phyloP scores from a whole-genome alignment of 2,113 vertebrate species.

The Centropristis striata region DNA sequence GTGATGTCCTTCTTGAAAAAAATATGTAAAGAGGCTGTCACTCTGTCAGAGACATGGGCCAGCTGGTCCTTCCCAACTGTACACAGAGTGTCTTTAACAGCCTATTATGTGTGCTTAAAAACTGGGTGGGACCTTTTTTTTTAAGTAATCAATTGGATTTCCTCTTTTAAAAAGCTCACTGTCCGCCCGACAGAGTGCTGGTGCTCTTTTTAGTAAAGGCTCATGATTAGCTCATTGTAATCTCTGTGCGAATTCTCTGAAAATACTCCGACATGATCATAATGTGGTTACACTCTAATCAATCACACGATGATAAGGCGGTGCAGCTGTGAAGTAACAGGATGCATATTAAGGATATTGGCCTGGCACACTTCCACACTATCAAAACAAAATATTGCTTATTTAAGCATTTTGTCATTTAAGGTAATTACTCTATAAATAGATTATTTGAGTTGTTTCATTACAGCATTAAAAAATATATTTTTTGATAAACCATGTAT shows the following conservation, averaged over 20 bases:
- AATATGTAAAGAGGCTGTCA: background rate
- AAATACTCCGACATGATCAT: background rate
- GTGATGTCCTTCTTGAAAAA: constrained; percentile 36
- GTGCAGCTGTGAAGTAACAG: constrained; percentile 63
- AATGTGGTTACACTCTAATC: constrained; percentile 3
- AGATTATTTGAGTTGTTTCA: too few relatives aligned
- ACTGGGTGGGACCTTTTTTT: constrained; percentile 78
- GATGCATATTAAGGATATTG: constrained; percentile 79
- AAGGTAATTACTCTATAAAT: background rate
- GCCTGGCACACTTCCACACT: constrained; percentile 43
- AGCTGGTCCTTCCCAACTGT: constrained; percentile 41
- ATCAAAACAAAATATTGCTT: background rate
- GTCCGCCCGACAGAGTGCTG: background rate
- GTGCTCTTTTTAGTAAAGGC: background rate
- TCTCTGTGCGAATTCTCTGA: constrained; percentile 7
- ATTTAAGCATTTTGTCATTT: background rate
- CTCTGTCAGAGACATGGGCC: constrained; percentile 6
- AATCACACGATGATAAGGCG: background rate
- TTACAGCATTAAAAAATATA: too few relatives aligned
- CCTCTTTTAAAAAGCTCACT: constrained; percentile 15
- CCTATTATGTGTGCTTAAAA: constrained; percentile 58
- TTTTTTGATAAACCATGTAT: too few relatives aligned
- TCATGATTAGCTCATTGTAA: constrained; percentile 53
- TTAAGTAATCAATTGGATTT: constrained; percentile 51
- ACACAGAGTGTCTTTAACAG: constrained; percentile 19